A percentile compares a stretch with the other conserved stretches of the same genome.
Evolutionary conservation across 2,113 vertebrate species (phyloP).

Genomic region (Gobius niger): DNA sequence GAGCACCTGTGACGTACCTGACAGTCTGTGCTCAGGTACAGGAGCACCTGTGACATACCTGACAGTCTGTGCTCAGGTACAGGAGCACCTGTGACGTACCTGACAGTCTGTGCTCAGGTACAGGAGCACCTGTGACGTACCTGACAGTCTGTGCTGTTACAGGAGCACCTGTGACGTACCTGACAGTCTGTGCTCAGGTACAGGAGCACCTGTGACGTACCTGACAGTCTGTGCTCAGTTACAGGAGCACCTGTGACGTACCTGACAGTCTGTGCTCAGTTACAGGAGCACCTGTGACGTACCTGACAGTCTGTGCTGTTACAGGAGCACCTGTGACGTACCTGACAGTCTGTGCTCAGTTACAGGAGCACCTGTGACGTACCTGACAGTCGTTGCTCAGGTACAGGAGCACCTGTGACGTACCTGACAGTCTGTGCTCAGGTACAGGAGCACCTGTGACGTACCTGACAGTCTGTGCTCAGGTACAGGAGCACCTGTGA

Average conservation of each 20-base stretch:
- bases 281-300: conserved; percentile 7
- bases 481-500: conserved; percentile 48
- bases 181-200: conserved; percentile 73
- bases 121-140: conserved; percentile 41
- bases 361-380: conserved; percentile 7
- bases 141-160: conserved; percentile 67
- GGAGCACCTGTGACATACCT: conserved; percentile 58
- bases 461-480: conserved; percentile 74
- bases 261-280: conserved; percentile 74
- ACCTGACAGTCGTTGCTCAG: conserved; percentile 75
- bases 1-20: conserved; percentile 63
- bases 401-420: conserved; percentile 40
- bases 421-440: conserved; percentile 75
- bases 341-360: conserved; percentile 74
- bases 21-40: conserved; percentile 68
- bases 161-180: conserved; percentile 51
- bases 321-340: conserved; percentile 21
- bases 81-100: conserved; percentile 51
- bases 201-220: conserved; percentile 41
- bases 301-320: conserved; percentile 73
- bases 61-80: conserved; percentile 70
- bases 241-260: conserved; percentile 21
- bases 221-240: conserved; percentile 71
- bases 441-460: conserved; percentile 38
- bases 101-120: conserved; percentile 73